Evolutionary conservation across 1,140 invertebrate genomes (phyloP).

Genomic region (Drosophila neocordata): DNA sequence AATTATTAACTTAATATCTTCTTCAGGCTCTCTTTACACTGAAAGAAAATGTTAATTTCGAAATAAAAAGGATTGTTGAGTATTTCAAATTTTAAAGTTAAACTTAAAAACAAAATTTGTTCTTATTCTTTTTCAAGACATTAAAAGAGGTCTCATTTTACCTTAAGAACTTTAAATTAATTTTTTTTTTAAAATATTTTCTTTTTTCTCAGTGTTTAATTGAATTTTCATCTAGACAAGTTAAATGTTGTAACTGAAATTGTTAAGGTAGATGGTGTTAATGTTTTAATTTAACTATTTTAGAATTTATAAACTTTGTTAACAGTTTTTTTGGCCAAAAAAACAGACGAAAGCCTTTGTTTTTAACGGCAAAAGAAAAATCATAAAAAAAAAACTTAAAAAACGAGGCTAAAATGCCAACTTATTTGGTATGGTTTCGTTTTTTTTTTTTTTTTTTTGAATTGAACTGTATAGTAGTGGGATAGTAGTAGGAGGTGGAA

Average conservation of each 20-base stretch:
- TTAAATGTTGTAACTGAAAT: background rate
- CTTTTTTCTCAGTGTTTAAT: slow-evolving; percentile 8
- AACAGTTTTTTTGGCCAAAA: too few species aligned
- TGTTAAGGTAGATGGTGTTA: slow-evolving; percentile 42
- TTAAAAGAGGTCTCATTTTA: too few species aligned
- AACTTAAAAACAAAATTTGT: too few species aligned
- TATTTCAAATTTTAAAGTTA: too few species aligned
- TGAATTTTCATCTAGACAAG: slow-evolving; percentile 2
- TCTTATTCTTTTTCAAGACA: too few species aligned
- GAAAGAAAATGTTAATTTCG: background rate
- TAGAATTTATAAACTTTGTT: too few species aligned
- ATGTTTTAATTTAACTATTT: slow-evolving; percentile 62
- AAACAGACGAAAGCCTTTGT: too few species aligned
- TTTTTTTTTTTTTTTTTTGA: too few species aligned
- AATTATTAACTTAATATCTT: slow-evolving; percentile 79
- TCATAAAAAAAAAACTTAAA: slow-evolving; percentile 71
- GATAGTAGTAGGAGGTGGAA: too few species aligned
- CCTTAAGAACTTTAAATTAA: too few species aligned
- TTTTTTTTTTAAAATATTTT: too few species aligned
- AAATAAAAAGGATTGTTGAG: too few species aligned
- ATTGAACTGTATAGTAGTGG: slow-evolving; percentile 25
- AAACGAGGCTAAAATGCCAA: slow-evolving; percentile 47
- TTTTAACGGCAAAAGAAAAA: slow-evolving; percentile 53
- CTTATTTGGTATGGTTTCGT: slow-evolving; percentile 63
- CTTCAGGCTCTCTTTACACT: slow-evolving; percentile 39